These are phyloP conservation scores for Peribatodes rhomboidaria DNA, from an alignment of 2,888 invertebrate species.

Conservation along the genomic window DNA sequence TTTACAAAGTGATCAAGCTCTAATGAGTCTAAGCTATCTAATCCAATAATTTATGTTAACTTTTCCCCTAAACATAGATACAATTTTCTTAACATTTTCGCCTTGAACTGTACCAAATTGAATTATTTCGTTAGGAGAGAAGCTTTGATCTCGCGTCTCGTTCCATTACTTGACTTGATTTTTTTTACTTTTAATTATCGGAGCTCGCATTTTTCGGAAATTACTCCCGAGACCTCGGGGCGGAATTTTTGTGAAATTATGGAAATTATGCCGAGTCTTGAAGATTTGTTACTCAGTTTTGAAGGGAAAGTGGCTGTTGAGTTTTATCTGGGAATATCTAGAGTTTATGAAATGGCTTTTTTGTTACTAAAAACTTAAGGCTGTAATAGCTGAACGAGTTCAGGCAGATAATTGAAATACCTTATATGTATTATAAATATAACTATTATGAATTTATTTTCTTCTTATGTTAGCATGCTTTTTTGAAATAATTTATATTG, in stretches of 20 bases:
- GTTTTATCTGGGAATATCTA: not conserved
- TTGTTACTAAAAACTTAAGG: too few species aligned
- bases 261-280: slow-evolving; percentile 10
- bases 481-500: too few species aligned
- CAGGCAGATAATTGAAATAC: too few species aligned
- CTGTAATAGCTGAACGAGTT: too few species aligned
- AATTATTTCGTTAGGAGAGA: slow-evolving; percentile 42
- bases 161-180: slow-evolving; percentile 36
- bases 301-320: slow-evolving; percentile 3
- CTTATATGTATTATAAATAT: too few species aligned
- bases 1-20: too few species aligned
- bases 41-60: not conserved
- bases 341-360: not conserved
- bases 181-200: slow-evolving; percentile 30
- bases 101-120: slow-evolving; percentile 32
- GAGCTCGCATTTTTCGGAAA: slow-evolving; percentile 21
- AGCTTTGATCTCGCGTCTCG: slow-evolving; percentile 40
- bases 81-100: not conserved
- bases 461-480: too few species aligned
- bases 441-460: too few species aligned
- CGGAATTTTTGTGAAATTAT: slow-evolving; percentile 18
- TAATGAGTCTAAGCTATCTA: too few species aligned
- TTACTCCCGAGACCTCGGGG: slow-evolving; percentile 20
- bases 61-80: not conserved
- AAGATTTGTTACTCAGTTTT: slow-evolving; percentile 9